These are phyloP conservation scores for Conomelus anceps DNA, from an alignment of 2,888 invertebrate genomes.

Conservation along the genomic window DNA sequence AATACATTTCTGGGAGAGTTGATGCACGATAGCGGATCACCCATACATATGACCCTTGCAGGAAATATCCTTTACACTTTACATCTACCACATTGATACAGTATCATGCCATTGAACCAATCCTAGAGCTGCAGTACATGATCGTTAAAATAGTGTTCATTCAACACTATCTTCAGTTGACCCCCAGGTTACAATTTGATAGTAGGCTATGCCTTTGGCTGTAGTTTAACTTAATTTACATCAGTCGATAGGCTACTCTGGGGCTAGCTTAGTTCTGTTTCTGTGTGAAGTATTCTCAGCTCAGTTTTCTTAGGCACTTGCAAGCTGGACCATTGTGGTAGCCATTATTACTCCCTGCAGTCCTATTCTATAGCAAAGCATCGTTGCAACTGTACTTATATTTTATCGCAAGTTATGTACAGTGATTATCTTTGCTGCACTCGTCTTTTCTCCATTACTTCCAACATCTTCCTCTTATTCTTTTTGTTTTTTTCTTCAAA, in stretches of 20 bases:
- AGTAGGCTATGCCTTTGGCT: too few relatives aligned
- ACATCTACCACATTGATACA: too few relatives aligned
- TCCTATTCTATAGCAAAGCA: neutral
- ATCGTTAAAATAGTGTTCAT: too few relatives aligned
- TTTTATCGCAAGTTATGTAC: neutral
- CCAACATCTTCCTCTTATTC: neutral
- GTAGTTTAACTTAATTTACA: neutral
- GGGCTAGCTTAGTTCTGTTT: neutral
- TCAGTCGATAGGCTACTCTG: neutral
- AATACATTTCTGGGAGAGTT: too few relatives aligned
- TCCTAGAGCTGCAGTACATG: too few relatives aligned
- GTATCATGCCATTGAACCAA: too few relatives aligned
- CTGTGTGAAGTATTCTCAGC: neutral
- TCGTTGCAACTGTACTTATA: neutral
- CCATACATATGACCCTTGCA: too few relatives aligned
- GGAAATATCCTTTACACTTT: too few relatives aligned
- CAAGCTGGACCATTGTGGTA: neutral
- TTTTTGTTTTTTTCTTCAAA: neutral
- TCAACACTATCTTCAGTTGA: too few relatives aligned
- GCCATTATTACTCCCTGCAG: neutral
- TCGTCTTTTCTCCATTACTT: neutral
- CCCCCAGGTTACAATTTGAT: too few relatives aligned
- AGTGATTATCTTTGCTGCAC: neutral
- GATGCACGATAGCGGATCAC: too few relatives aligned
- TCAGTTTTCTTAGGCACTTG: neutral